Evolutionary conservation across 2,113 vertebrate genomes (phyloP), one percentile per base, ranked within the genome.

Genomic region (Oncorhynchus kisutch): DNA sequence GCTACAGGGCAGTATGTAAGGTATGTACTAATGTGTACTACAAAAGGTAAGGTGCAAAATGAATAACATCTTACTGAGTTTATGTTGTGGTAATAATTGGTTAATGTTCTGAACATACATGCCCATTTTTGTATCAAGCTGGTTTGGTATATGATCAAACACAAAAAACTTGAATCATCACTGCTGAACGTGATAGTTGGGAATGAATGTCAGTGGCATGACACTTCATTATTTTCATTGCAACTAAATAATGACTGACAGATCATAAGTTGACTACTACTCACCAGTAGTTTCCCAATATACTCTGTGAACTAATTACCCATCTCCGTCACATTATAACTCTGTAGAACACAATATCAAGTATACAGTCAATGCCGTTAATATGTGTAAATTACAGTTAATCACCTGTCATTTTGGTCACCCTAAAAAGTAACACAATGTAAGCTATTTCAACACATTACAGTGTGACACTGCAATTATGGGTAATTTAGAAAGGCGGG

Each of bases 331-430:
- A 62, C 27, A 62, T 78, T 9, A n/a, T 60, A 62, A 80, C 64
- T 24, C 49, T 29, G 66, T 76, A 78, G 73, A 74, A 73, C 76
- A 72, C 68, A 80, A 72, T 54, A 80, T 71, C 54, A 80, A 75
- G 73, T 77, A 73, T 70, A 67, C 67, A 77, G 73, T 67, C 79
- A 77, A 72, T 75, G 70, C 81, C 85, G 76, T 86, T 92, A 88
- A 89, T 87, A 87, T 87, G 92, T 85, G 81, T 84, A 92, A 94
- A 94, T 94, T 91, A 92, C 88, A 85, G 86, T 87, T 92, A 91
- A 93, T 93, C 80, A 85, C 78, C 88, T 73, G 70, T 88, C 87
- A 90, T 88, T 93, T 84, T 84, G 84, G 84, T 80, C 86, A 84
- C 89, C 84, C 77, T 86, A 84, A 87, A 80, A 92, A 90, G 67